A percentile compares a stretch with the other conserved stretches of the same genome.
phyloP scores from a whole-genome alignment of 1,140 invertebrate species.

The Anoplolepis gracilipes region DNA sequence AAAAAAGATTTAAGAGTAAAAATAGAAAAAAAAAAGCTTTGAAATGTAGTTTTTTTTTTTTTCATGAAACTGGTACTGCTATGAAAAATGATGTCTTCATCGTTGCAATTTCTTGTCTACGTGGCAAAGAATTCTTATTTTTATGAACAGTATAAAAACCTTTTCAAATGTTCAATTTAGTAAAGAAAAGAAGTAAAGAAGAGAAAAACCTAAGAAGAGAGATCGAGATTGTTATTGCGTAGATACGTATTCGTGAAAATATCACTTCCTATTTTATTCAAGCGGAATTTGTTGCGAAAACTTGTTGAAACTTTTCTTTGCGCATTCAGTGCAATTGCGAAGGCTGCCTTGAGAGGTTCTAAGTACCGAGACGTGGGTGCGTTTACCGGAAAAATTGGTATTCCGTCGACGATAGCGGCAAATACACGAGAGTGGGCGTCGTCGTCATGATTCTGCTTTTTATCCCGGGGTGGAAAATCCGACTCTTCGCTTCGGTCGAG shows the following conservation, averaged over 20 bases:
- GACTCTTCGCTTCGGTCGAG: conserved; percentile 25
- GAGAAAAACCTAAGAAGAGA: not conserved
- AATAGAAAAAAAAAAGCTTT: not conserved
- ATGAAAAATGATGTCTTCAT: not conserved
- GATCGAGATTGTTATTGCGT: conserved; percentile 21
- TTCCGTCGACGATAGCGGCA: conserved; percentile 62
- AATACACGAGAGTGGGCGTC: conserved; percentile 52
- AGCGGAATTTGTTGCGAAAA: conserved; percentile 31
- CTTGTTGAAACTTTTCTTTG: conserved; percentile 19
- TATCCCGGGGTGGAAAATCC: conserved; percentile 62
- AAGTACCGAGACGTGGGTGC: conserved; percentile 51
- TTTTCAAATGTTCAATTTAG: not conserved
- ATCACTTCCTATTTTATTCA: conserved; percentile 51
- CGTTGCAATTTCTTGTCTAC: not conserved
- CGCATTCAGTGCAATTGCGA: conserved; percentile 45
- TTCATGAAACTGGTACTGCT: not conserved
- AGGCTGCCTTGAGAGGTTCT: conserved; percentile 34
- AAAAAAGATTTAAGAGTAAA: not conserved
- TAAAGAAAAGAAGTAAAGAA: not conserved
- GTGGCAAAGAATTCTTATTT: not conserved
- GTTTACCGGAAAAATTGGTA: conserved; percentile 68
- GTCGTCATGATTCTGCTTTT: conserved; percentile 61
- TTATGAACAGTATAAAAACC: not conserved
- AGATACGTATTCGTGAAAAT: conserved; percentile 22
- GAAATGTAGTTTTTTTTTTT: not conserved